A percentile compares a stretch with the other conserved stretches of the same genome.
These are phyloP conservation scores for Lypha dubia DNA, from an alignment of 2,888 invertebrate genomes.

Conservation along the genomic window DNA sequence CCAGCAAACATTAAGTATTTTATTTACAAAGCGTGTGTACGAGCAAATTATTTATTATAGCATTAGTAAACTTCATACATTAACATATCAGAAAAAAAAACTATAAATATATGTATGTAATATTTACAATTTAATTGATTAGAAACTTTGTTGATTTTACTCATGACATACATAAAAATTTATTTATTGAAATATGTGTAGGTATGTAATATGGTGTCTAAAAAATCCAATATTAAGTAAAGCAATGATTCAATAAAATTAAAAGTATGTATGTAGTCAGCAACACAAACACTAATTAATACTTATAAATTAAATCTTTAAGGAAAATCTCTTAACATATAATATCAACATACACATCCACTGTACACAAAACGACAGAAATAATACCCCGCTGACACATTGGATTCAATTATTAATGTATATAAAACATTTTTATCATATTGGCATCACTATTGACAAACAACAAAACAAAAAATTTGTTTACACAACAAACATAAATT, in stretches of 20 bases:
- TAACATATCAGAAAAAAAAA: too few species aligned
- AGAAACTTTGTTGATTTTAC: too few species aligned
- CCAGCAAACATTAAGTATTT: too few species aligned
- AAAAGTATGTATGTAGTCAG: background rate
- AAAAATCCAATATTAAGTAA: background rate
- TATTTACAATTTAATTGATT: too few species aligned
- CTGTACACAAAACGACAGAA: background rate
- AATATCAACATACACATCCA: conserved; percentile 15
- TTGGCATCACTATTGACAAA: conserved; percentile 76
- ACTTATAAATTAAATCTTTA: conserved; percentile 11
- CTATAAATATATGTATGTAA: too few species aligned
- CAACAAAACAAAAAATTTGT: conserved; percentile 76
- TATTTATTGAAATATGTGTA: too few species aligned
- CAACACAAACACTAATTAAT: conserved; percentile 27
- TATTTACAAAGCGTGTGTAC: too few species aligned
- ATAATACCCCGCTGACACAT: conserved; percentile 6
- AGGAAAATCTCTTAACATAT: conserved; percentile 29
- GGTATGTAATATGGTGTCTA: too few species aligned
- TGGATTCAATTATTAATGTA: conserved; percentile 1
- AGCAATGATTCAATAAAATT: background rate
- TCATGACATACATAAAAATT: too few species aligned
- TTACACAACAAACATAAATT: conserved; percentile 76
- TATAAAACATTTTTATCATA: conserved; percentile 5
- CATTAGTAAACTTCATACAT: too few species aligned
- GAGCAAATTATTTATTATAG: too few species aligned